Conservation (phyloP, 2,888 invertebrate genomes). For the Amblyjoppa proteus region DNA sequence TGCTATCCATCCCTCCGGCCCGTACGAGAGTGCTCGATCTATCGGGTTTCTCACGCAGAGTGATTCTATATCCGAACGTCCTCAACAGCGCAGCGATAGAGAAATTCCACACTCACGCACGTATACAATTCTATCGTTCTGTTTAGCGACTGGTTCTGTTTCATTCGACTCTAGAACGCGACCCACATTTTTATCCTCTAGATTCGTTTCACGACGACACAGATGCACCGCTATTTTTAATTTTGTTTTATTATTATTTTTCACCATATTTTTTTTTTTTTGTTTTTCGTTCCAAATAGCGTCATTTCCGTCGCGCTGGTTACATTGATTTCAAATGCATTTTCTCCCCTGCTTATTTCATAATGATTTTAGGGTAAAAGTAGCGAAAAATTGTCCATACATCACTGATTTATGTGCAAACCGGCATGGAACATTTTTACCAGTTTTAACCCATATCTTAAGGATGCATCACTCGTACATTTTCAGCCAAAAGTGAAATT, state of each 20-base stretch:
- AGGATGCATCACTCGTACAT: too few relatives aligned
- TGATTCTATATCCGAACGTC: constrained; percentile 56
- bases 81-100: constrained; percentile 23
- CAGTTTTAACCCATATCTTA: too few relatives aligned
- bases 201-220: neutral
- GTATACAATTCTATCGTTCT: neutral
- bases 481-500: too few relatives aligned
- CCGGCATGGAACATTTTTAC: too few relatives aligned
- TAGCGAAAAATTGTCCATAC: too few relatives aligned
- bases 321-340: too few relatives aligned
- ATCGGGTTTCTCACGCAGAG: constrained; percentile 51
- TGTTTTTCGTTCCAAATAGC: too few relatives aligned
- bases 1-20: constrained; percentile 15
- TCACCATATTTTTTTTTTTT: neutral
- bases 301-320: too few relatives aligned
- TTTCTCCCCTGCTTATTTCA: too few relatives aligned
- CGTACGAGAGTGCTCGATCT: constrained; percentile 39
- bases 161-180: constrained; percentile 20
- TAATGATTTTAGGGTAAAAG: too few relatives aligned
- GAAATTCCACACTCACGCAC: neutral
- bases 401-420: too few relatives aligned
- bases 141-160: constrained; percentile 16
- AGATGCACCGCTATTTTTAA: neutral
- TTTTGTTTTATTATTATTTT: neutral
- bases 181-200: constrained; percentile 8